These are phyloP conservation scores for Psylliodes chrysocephalus DNA, from an alignment of 2,888 invertebrate species.

Conservation along the genomic window DNA sequence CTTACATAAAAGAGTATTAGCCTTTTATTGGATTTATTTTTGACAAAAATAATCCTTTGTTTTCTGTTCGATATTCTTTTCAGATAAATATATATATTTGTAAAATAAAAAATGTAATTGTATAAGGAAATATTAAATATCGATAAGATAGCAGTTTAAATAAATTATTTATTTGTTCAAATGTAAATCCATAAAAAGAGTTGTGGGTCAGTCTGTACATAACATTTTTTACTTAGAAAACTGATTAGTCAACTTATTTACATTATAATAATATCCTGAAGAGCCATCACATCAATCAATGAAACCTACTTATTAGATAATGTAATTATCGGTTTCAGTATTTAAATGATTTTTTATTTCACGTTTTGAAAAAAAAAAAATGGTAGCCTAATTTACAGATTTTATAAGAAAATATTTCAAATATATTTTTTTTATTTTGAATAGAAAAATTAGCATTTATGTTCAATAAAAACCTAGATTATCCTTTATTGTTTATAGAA, in stretches of 20 bases:
- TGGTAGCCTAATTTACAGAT: too few species aligned
- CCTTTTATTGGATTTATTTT: constrained; percentile 19
- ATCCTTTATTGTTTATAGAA: too few species aligned
- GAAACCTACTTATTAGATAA: neutral
- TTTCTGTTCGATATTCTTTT: neutral
- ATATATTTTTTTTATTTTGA: too few species aligned
- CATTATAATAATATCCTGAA: constrained; percentile 16
- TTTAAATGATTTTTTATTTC: neutral
- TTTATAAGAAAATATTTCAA: too few species aligned
- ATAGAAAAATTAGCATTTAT: too few species aligned
- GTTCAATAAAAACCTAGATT: too few species aligned
- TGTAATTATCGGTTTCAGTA: neutral
- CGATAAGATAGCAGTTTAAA: constrained; percentile 7
- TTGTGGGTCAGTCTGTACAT: constrained; percentile 21
- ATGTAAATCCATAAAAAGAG: constrained; percentile 28
- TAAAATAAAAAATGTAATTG: constrained; percentile 3
- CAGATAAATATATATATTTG: constrained; percentile 7
- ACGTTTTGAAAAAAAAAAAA: too few species aligned
- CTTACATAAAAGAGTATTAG: neutral
- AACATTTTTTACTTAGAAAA: constrained; percentile 19
- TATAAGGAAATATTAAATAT: constrained; percentile 10
- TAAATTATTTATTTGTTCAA: constrained; percentile 25
- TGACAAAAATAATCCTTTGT: neutral
- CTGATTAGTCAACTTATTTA: constrained; percentile 22
- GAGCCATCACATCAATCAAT: neutral